These are phyloP conservation scores for Hapalemur alaotrensis DNA, from an alignment of 2,797 vertebrate species.

Conservation along the genomic window DNA sequence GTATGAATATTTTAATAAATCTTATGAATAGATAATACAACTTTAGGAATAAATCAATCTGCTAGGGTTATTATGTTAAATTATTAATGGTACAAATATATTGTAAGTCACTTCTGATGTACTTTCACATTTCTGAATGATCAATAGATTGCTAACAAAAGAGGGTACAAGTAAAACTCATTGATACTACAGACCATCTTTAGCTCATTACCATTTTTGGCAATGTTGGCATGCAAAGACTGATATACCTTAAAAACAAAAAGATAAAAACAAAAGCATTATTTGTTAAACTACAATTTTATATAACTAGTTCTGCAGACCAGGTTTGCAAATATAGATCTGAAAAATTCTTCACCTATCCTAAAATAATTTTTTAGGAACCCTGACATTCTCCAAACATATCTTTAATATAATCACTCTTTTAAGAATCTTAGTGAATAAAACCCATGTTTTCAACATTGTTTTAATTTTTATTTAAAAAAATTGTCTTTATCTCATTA, in stretches of 20 bases:
- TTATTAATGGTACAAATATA: neutral
- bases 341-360: neutral
- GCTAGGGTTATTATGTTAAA: neutral
- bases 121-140: neutral
- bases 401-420: neutral
- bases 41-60: slow-evolving; percentile 55
- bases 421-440: neutral
- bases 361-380: neutral
- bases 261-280: neutral
- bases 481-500: neutral
- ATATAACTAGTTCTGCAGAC: neutral
- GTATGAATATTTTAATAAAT: slow-evolving; percentile 34
- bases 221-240: neutral
- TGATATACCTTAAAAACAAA: neutral
- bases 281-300: slow-evolving; percentile 39
- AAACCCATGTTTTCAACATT: neutral
- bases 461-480: neutral
- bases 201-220: neutral
- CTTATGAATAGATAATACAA: slow-evolving; percentile 26
- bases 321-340: neutral
- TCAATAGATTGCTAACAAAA: slow-evolving; percentile 20
- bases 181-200: neutral
- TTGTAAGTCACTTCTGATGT: neutral
- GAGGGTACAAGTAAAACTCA: neutral
- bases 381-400: neutral